Evolutionary conservation across 2,113 vertebrate species (phyloP).

Genomic region (Zosterops lateralis): DNA sequence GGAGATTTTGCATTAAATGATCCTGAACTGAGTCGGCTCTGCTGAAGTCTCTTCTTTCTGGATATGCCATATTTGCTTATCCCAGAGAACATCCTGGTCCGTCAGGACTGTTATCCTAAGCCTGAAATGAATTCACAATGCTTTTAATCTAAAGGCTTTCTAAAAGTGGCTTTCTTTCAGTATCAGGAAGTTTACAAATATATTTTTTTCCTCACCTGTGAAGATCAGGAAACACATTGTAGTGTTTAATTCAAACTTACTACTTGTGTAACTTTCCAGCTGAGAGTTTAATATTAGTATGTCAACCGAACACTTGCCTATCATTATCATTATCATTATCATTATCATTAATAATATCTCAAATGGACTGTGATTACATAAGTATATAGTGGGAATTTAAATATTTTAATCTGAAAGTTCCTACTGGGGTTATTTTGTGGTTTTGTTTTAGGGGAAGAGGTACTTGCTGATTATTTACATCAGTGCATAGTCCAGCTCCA

Average conservation of each 20-base stretch:
- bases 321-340: neutral
- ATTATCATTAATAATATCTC: neutral
- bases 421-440: neutral
- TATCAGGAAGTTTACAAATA: neutral
- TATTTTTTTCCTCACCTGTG: neutral
- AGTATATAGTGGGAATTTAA: neutral
- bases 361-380: neutral
- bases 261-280: neutral
- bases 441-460: neutral
- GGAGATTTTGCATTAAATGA: slow-evolving; percentile 70
- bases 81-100: neutral
- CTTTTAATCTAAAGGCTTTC: neutral
- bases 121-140: neutral
- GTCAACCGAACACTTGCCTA: neutral
- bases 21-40: slow-evolving; percentile 48
- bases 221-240: neutral
- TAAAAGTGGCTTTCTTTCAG: neutral
- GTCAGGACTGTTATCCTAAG: neutral
- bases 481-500: neutral
- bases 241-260: neutral
- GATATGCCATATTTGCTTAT: neutral
- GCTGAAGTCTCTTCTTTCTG: slow-evolving; percentile 35
- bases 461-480: neutral
- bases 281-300: neutral
- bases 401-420: neutral